Evolutionary conservation across 1,140 invertebrate species (phyloP).

Genomic region (Acromyrmex charruanus): DNA sequence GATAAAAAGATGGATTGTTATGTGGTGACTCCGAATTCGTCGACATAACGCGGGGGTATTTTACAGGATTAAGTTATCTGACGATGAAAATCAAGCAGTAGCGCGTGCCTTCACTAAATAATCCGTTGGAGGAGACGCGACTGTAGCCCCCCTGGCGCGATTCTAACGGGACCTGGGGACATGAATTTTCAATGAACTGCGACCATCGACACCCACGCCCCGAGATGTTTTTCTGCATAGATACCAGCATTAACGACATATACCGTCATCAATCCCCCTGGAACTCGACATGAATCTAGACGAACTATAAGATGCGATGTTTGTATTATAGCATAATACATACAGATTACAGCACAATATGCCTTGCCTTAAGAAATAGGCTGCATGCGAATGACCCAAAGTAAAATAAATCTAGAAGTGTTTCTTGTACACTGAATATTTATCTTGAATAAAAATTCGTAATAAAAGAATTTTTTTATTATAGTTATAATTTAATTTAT

Average conservation of each 20-base stretch:
- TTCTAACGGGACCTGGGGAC: slow-evolving; percentile 72
- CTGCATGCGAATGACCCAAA: neutral
- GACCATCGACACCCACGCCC: slow-evolving; percentile 74
- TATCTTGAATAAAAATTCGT: neutral
- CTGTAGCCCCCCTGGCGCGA: slow-evolving; percentile 75
- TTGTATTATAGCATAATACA: slow-evolving; percentile 17
- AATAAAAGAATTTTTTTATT: neutral
- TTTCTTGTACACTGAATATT: neutral
- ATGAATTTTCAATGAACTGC: slow-evolving; percentile 76
- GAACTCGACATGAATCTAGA: slow-evolving; percentile 9
- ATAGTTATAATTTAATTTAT: neutral
- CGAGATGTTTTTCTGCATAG: slow-evolving; percentile 26
- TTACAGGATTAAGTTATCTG: slow-evolving; percentile 78
- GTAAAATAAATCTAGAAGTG: neutral
- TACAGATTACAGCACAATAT: neutral
- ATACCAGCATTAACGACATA: slow-evolving; percentile 54
- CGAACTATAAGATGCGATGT: slow-evolving; percentile 47
- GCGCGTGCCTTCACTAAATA: slow-evolving; percentile 77
- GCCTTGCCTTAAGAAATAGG: slow-evolving; percentile 21
- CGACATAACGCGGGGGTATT: neutral
- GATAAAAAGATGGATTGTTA: neutral
- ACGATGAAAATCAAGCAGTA: slow-evolving; percentile 78
- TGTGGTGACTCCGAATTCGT: neutral
- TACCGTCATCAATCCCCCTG: neutral
- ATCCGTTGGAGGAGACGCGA: slow-evolving; percentile 65